Evolutionary conservation across 2,113 vertebrate genomes (phyloP).

Genomic region (Pyxicephalus adspersus): DNA sequence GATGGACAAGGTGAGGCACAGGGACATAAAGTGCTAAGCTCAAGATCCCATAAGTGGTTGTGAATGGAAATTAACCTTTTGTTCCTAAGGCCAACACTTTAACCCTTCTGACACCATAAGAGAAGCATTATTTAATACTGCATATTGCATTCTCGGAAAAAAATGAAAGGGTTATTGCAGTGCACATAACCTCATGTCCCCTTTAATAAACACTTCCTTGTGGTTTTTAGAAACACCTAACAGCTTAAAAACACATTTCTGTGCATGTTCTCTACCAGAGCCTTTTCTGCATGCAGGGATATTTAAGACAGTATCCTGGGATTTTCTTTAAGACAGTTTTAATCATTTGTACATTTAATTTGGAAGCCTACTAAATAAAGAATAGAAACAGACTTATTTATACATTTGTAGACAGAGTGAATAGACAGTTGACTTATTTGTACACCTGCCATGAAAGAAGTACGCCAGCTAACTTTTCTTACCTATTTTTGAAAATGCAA

Average conservation of each 20-base stretch:
- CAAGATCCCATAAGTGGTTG: neutral
- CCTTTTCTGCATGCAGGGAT: neutral
- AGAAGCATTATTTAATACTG: slow-evolving; percentile 27
- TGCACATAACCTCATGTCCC: slow-evolving; percentile 35
- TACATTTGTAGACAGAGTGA: no score
- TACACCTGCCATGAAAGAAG: no score
- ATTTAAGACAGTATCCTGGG: neutral
- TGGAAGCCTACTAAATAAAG: neutral
- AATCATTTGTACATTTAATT: neutral
- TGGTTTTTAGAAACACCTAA: slow-evolving; percentile 24
- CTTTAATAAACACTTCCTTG: slow-evolving; percentile 38
- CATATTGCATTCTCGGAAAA: slow-evolving; percentile 27
- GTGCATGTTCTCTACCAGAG: neutral
- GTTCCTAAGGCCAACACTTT: slow-evolving; percentile 32
- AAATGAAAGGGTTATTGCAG: slow-evolving; percentile 40
- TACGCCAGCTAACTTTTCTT: no score
- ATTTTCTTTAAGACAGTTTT: neutral
- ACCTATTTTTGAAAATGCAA: no score
- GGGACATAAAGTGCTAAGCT: neutral
- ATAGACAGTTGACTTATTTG: no score
- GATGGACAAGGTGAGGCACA: slow-evolving; percentile 51
- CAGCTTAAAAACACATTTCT: slow-evolving; percentile 6
- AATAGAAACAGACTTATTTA: no score
- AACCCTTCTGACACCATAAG: slow-evolving; percentile 36
- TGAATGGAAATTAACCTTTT: slow-evolving; percentile 40